phyloP scores from a whole-genome alignment of 2,113 vertebrate genomes.

The Psephotus haematonotus region DNA sequence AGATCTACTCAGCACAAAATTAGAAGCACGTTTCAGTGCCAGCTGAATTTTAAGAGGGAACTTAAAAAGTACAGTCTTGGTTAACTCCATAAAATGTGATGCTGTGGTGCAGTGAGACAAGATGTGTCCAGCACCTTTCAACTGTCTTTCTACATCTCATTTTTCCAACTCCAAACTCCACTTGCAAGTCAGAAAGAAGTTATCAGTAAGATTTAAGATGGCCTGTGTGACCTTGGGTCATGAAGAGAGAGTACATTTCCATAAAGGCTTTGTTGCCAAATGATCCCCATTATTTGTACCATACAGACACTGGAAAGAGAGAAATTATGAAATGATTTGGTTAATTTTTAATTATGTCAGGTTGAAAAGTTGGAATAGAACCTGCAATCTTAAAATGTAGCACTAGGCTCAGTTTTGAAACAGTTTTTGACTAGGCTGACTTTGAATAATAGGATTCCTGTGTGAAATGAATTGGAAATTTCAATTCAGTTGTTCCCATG shows the following conservation, averaged over 20 bases:
- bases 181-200: neutral
- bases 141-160: neutral
- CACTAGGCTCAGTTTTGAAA: neutral
- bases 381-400: neutral
- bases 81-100: neutral
- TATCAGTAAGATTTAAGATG: neutral
- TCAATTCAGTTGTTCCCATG: neutral
- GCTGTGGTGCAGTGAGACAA: neutral
- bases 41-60: neutral
- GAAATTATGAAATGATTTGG: neutral
- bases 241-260: neutral
- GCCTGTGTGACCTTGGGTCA: neutral
- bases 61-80: neutral
- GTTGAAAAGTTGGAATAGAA: constrained; percentile 6
- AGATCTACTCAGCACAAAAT: neutral
- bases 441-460: neutral
- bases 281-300: neutral
- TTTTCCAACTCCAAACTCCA: neutral
- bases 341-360: neutral
- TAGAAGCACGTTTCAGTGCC: neutral
- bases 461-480: constrained; percentile 36
- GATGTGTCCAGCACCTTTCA: neutral
- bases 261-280: neutral
- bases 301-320: neutral
- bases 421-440: neutral